These are phyloP conservation scores for Mythimna loreyi DNA, from an alignment of 2,888 invertebrate species.

Conservation along the genomic window DNA sequence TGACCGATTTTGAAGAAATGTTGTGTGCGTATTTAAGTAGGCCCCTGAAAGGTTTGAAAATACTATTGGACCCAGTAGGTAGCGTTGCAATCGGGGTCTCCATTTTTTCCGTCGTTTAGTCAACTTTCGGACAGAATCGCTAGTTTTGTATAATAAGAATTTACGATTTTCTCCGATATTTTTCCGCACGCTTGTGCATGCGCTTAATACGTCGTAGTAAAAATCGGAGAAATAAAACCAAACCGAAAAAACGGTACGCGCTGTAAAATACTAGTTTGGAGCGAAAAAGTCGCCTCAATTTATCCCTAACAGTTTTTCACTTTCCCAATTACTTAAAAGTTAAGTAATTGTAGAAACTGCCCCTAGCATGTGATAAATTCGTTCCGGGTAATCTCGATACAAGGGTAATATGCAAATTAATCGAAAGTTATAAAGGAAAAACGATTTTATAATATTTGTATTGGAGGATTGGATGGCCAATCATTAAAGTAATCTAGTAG, in stretches of 20 bases:
- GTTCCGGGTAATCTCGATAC: slow-evolving; percentile 40
- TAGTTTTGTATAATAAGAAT: background rate
- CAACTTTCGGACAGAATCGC: too few relatives aligned
- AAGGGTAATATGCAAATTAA: slow-evolving; percentile 51
- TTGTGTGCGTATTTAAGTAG: too few relatives aligned
- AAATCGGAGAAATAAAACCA: background rate
- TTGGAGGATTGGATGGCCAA: slow-evolving; percentile 7
- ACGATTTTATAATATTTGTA: slow-evolving; percentile 20
- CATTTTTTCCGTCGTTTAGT: too few relatives aligned
- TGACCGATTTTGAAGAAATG: too few relatives aligned
- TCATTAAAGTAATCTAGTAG: background rate
- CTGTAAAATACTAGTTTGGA: background rate
- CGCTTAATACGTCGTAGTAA: background rate
- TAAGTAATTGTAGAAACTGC: slow-evolving; percentile 51
- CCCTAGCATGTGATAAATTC: slow-evolving; percentile 48
- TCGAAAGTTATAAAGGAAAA: slow-evolving; percentile 9
- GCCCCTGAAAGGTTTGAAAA: too few relatives aligned
- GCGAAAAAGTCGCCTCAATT: slow-evolving; percentile 8
- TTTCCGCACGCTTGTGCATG: background rate
- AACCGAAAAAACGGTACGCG: background rate
- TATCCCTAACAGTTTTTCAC: slow-evolving; percentile 24
- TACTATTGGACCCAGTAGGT: too few relatives aligned
- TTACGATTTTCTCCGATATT: background rate
- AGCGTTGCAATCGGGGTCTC: too few relatives aligned
- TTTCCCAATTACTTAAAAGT: slow-evolving; percentile 52